Percentiles rank a stretch among this genome's conserved stretches.
These are phyloP conservation scores for Epinephelus cyanopodus DNA, from an alignment of 2,113 vertebrate genomes.

Conservation along the genomic window DNA sequence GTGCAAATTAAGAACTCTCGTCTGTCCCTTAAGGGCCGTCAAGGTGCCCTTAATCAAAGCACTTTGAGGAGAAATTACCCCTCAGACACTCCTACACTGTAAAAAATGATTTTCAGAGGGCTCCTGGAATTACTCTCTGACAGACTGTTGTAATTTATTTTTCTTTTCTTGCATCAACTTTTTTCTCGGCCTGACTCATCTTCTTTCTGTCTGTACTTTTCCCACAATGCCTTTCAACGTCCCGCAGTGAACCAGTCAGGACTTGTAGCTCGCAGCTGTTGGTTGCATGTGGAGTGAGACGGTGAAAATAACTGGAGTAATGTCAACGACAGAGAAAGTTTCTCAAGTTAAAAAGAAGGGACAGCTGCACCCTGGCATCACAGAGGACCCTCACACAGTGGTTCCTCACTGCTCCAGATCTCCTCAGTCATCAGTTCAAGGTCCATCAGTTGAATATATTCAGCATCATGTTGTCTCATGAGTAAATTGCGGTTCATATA, in stretches of 20 bases:
- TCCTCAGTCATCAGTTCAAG: too few relatives aligned
- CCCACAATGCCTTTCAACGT: neutral
- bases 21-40: neutral
- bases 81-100: neutral
- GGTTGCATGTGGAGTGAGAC: neutral
- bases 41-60: slow-evolving; percentile 67
- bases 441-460: too few relatives aligned
- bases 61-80: slow-evolving; percentile 30
- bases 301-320: neutral
- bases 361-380: neutral
- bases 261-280: slow-evolving; percentile 1
- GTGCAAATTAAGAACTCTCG: slow-evolving; percentile 25
- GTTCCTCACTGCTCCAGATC: too few relatives aligned
- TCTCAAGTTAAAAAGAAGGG: neutral
- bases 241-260: neutral
- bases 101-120: slow-evolving; percentile 18
- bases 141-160: neutral
- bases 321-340: neutral
- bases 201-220: neutral
- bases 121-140: slow-evolving; percentile 2
- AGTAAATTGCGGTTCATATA: too few relatives aligned
- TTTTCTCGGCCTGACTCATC: neutral
- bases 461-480: too few relatives aligned
- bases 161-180: neutral
- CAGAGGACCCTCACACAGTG: neutral